phyloP scores from a whole-genome alignment of 2,888 invertebrate species.

The Hedychridium roseum region DNA sequence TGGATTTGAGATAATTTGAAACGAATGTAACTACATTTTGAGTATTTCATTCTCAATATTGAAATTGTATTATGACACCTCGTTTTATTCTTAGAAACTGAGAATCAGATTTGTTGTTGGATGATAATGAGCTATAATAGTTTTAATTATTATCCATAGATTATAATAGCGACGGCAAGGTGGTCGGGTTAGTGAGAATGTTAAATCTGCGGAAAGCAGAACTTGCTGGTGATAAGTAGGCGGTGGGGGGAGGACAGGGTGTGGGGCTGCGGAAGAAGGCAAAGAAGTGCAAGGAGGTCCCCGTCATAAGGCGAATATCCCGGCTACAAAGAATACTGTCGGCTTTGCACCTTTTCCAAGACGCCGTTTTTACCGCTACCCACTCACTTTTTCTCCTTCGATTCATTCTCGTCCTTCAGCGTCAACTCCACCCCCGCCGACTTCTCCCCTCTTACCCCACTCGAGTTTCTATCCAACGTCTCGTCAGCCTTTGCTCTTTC shows the following conservation, averaged over 20 bases:
- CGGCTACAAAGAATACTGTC: constrained; percentile 62
- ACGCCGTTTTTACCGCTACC: constrained; percentile 51
- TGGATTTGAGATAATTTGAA: too few species aligned
- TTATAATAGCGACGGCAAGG: background rate
- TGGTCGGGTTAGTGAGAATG: too few species aligned
- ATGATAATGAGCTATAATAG: too few species aligned
- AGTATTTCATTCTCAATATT: too few species aligned
- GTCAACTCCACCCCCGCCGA: too few species aligned
- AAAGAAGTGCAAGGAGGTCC: constrained; percentile 56
- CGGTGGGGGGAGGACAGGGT: constrained; percentile 9
- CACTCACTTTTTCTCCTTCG: constrained; percentile 3
- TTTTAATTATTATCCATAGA: too few species aligned
- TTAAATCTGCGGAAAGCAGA: too few species aligned
- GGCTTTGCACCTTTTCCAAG: constrained; percentile 63
- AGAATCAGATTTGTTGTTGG: too few species aligned
- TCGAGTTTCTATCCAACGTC: constrained; percentile 14
- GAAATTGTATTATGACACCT: too few species aligned
- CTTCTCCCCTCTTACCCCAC: constrained; percentile 13
- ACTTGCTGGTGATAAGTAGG: background rate
- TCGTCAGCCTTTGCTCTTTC: constrained; percentile 10
- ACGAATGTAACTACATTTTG: too few species aligned
- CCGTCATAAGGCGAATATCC: constrained; percentile 51
- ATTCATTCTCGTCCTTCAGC: background rate
- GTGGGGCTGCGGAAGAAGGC: constrained; percentile 25
- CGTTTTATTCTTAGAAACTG: too few species aligned